Evolutionary conservation across 2,888 invertebrate species (phyloP).

Genomic region (Girardia tigrina): DNA sequence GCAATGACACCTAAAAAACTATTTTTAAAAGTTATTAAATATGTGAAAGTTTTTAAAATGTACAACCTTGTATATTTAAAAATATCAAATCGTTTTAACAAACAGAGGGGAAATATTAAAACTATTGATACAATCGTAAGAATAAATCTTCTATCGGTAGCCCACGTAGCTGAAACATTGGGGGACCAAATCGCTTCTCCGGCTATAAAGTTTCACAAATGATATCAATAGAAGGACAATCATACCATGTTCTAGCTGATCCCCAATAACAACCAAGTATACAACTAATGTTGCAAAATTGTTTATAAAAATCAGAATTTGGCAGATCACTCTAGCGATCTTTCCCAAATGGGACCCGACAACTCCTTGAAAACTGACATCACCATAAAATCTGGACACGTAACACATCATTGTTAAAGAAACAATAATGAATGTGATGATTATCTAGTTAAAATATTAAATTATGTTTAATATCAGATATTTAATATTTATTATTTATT

Average conservation of each 20-base stretch:
- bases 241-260: constrained; percentile 36
- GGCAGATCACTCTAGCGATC: constrained; percentile 24
- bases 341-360: constrained; percentile 33
- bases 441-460: too few species aligned
- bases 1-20: neutral
- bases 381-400: neutral
- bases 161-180: constrained; percentile 2
- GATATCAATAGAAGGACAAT: neutral
- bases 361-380: constrained; percentile 32
- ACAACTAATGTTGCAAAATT: constrained; percentile 37
- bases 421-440: constrained; percentile 4
- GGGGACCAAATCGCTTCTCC: neutral
- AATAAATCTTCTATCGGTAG: constrained; percentile 29
- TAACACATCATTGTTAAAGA: neutral
- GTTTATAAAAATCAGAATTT: constrained; percentile 37
- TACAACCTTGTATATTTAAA: constrained; percentile 8
- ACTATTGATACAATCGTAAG: constrained; percentile 31
- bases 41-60: neutral
- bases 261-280: constrained; percentile 37
- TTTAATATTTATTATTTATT: too few species aligned
- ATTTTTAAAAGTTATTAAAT: neutral
- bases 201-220: neutral
- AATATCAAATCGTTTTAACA: constrained; percentile 13
- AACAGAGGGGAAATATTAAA: constrained; percentile 36
- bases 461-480: too few species aligned